Evolutionary conservation across 1,140 invertebrate species (phyloP), one percentile per base, ranked within the genome.

Genomic region (Lepidurus arcticus): DNA sequence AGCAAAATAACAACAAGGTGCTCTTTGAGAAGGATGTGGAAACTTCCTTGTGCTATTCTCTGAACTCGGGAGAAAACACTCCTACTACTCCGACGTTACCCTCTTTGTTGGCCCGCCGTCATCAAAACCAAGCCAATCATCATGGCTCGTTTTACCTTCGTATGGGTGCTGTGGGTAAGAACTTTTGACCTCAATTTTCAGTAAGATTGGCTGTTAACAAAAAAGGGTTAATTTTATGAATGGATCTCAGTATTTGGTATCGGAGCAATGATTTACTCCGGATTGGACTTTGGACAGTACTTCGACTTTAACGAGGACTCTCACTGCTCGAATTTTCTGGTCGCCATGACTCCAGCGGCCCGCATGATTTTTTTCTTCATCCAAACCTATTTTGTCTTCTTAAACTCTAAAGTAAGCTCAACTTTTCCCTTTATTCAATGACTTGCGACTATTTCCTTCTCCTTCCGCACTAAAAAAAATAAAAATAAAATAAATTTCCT

Each of bases 381-480:
- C 81, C 95, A 97, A 85, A 95, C 97, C 90, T 97, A 96, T 85
- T 97, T 97, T 86, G 96, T 98, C 84, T 97, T 98, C 86, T 88
- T 97, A 21, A 96, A 96, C 85, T 94, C 95, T 83, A 93, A 94
- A 82, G 85, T 85, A 76, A 77, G 81, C 80, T 21, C 34, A 42
- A 4, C 13, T n/a, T 7, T 65, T 21, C 7, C 6, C 53, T 4
- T 11, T 47, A 16, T 65, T 34, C 81, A 7, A 43, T 82, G n/a
- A 79, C 65, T 10, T 73, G 44, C 8, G 77, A 73, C 34, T 75
- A 44, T 53, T n/a, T 73, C 6, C 11, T 24, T 73, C 3, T 43
- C 34, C 44, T 73, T 24, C 16, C 13, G 42, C n/a, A 42, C 1
- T n/a, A 1, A 34, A 75, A 78, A n/a, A 13, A 24, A 34, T 0